phyloP scores from a whole-genome alignment of 2,888 invertebrate genomes.

The Drosophila nr. fundita region DNA sequence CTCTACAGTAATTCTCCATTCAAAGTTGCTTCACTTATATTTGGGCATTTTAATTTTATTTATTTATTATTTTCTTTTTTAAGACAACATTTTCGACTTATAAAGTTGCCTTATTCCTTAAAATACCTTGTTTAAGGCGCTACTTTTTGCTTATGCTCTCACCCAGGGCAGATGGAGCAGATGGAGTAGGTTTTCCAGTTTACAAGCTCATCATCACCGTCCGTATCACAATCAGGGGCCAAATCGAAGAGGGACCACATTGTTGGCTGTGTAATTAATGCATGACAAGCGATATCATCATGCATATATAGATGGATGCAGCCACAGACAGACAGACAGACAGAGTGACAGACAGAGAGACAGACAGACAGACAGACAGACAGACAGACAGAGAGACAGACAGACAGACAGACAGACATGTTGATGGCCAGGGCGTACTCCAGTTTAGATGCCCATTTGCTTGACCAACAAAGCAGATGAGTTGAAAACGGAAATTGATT shows the following conservation, averaged over 20 bases:
- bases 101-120: neutral
- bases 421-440: constrained; percentile 23
- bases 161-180: too few relatives aligned
- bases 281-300: constrained; percentile 37
- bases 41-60: neutral
- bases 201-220: constrained; percentile 1
- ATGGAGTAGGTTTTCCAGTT: neutral
- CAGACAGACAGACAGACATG: neutral
- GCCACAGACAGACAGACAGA: neutral
- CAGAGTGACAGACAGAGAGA: too few relatives aligned
- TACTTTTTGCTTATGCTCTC: neutral
- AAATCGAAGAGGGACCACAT: constrained; percentile 15
- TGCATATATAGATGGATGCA: neutral
- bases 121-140: neutral
- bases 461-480: constrained; percentile 40
- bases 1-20: neutral
- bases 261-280: constrained; percentile 48
- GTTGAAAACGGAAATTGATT: constrained; percentile 74
- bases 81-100: neutral
- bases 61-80: neutral
- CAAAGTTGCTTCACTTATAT: neutral
- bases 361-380: neutral
- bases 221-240: neutral
- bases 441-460: constrained; percentile 36
- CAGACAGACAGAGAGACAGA: too few relatives aligned